Conservation (phyloP, 2,888 invertebrate genomes). For the Allolobophora icterica region DNA sequence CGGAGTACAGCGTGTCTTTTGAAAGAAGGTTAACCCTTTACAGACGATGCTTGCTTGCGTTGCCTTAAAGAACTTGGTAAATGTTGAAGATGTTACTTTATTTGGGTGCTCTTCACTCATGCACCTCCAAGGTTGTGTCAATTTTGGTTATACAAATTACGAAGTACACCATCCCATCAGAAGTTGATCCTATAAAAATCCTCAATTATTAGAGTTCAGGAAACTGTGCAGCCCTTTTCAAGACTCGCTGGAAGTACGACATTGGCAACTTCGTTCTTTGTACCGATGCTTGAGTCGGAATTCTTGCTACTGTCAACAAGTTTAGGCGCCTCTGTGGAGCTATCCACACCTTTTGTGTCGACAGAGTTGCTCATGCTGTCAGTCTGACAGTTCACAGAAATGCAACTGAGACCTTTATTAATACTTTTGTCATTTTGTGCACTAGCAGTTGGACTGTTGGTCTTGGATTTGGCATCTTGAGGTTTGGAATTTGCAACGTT, state of each 20-base stretch:
- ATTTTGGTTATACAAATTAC: neutral
- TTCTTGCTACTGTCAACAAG: neutral
- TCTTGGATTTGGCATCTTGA: slow-evolving; percentile 2
- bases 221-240: neutral
- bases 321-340: neutral
- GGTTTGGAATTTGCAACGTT: neutral
- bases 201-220: neutral
- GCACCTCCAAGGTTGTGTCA: neutral
- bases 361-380: neutral
- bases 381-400: neutral
- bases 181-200: neutral
- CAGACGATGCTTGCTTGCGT: too few relatives aligned
- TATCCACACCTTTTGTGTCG: neutral
- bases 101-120: neutral
- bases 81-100: neutral
- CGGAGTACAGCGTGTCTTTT: neutral
- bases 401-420: neutral
- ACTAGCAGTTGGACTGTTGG: neutral
- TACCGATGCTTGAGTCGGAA: neutral
- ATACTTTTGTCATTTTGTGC: neutral
- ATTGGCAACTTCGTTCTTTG: neutral
- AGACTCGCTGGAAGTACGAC: neutral
- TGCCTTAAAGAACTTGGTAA: neutral
- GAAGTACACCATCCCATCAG: too few relatives aligned
- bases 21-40: too few relatives aligned